Conservation (phyloP, 2,888 invertebrate species). For the Acanthosepion esculentum region DNA sequence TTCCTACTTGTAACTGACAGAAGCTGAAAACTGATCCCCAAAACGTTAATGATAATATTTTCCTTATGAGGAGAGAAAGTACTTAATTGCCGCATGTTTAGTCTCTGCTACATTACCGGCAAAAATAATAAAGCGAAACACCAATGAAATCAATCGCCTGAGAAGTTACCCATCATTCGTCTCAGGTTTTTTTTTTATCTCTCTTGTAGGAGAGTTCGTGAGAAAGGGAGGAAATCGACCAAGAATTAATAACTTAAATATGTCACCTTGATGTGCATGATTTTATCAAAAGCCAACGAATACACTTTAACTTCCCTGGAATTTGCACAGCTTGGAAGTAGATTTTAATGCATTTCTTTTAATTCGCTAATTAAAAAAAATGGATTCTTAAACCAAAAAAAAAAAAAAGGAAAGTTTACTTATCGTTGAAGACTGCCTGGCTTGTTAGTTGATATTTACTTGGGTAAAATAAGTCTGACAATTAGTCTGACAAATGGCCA, state of each 20-base stretch:
- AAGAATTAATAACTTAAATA: neutral
- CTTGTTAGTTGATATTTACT: too few species aligned
- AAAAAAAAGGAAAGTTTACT: too few species aligned
- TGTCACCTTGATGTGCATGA: neutral
- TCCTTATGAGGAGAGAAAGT: neutral
- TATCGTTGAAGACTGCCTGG: too few species aligned
- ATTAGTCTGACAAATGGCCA: too few species aligned
- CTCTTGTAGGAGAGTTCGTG: neutral
- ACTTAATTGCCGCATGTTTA: neutral
- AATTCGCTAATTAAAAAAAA: too few species aligned
- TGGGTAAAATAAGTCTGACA: too few species aligned
- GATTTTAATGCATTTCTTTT: too few species aligned
- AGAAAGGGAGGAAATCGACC: neutral
- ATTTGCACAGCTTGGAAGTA: neutral
- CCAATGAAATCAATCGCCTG: neutral
- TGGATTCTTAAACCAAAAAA: too few species aligned
- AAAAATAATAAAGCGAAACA: neutral
- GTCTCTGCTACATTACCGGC: neutral
- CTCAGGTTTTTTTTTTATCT: neutral
- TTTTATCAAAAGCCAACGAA: neutral
- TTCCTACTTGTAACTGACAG: neutral
- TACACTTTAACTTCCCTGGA: neutral
- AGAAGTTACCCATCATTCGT: neutral
- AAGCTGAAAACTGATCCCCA: neutral
- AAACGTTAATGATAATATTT: slow-evolving; percentile 11